These are phyloP conservation scores for Ardeotis arabs DNA, from an alignment of 2,113 vertebrate species.

Conservation along the genomic window DNA sequence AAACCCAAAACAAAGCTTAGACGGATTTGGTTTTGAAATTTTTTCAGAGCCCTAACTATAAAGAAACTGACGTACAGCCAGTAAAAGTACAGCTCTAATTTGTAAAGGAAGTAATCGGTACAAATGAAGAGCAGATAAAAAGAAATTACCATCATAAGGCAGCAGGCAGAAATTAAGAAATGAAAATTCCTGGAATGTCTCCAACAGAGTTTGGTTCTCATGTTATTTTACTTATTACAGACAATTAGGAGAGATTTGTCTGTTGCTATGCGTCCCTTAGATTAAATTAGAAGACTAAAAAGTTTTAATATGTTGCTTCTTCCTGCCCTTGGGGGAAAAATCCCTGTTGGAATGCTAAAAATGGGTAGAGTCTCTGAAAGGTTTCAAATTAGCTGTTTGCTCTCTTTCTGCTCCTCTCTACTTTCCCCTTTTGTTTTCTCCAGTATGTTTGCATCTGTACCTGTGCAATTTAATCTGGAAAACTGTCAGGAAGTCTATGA, in stretches of 20 bases:
- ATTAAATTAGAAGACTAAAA: constrained; percentile 35
- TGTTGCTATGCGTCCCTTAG: not conserved
- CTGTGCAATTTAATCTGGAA: not conserved
- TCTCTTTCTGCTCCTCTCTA: not conserved
- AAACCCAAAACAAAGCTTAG: not conserved
- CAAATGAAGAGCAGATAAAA: constrained; percentile 49
- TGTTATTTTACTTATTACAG: constrained; percentile 33
- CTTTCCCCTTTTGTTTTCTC: not conserved
- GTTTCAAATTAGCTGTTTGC: not conserved
- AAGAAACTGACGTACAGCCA: not conserved
- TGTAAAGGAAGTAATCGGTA: constrained; percentile 30
- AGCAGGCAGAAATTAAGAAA: constrained; percentile 8
- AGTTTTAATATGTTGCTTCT: constrained; percentile 3
- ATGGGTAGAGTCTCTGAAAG: not conserved
- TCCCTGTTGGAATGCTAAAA: not conserved
- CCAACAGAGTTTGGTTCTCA: constrained; percentile 9
- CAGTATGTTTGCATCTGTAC: not conserved
- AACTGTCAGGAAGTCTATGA: not conserved
- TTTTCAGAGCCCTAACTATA: not conserved
- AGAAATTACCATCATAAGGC: constrained; percentile 12
- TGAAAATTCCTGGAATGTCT: constrained; percentile 23
- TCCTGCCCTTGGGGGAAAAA: not conserved
- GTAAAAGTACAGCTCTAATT: not conserved
- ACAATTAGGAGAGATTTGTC: constrained; percentile 38
- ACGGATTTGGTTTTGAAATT: not conserved